Evolutionary conservation across 2,888 invertebrate genomes (phyloP), one percentile per base, ranked within the genome.

Genomic region (Lomographa bimaculata): DNA sequence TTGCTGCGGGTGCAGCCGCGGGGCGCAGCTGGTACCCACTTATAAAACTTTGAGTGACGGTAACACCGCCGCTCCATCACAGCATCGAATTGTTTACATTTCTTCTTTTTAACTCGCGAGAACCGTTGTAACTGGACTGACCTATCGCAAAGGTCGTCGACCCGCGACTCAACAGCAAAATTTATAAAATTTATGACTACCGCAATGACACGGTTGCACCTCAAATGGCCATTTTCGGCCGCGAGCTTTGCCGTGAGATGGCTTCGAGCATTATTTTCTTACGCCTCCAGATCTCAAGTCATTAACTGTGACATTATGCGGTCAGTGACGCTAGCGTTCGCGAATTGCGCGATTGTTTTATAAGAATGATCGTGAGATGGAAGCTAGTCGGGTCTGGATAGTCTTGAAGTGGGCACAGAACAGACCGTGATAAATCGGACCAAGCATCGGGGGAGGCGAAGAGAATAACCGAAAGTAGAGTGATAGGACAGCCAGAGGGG

Each of bases 401-500:
- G 64, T 69, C 71, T 71, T 58, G 61, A 58, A 68, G 59, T 58
- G 60, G 61, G 52, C 64, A 71, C 63, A 11, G 23, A 33, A 28
- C 33, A 12, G 32, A 17, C 63, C 60, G 77, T 81, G 82, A 84
- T 82, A 79, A 82, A 85, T 84, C 78, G 78, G 72, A 56, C 68
- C 71, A 50, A 53, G 73, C 73, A 76, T 80, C 79, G 54, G 56
- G 83, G 82, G 85, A 82, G 77, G 73, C 64, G 67, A 79, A n/a
- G 68, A 68, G 72, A 69, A 72, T 66, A 71, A 75, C 79, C 77
- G 79, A 86, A 83, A 85, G 85, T 82, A 76, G 79, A 79, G 77
- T 79, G 76, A 79, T 77, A 76, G 74, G 76, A 79, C 77, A 76
- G 74, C 74, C 73, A 78, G 79, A 67, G 79, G 79, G 79, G 82